Evolutionary conservation across 2,797 vertebrate genomes (phyloP), one percentile per base, ranked within the genome.

Genomic region (Sebastes nivosus): DNA sequence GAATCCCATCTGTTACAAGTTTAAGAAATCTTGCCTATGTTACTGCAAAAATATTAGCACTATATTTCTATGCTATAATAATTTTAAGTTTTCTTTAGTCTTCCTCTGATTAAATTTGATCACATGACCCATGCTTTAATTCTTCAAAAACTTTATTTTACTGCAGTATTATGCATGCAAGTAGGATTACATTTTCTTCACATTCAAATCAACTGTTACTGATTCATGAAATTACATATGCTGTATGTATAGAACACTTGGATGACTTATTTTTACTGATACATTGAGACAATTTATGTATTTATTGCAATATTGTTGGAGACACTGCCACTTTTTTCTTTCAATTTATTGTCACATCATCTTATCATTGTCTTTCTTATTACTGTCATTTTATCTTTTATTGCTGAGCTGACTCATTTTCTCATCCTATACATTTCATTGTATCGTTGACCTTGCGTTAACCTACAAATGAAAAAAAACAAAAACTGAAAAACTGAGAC

Each of bases 1-100:
- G 27, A 80, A 60, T 67, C 20, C 6, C 60, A 61, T 38, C 55
- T 30, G 27, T 60, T 20, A 73, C 46, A 68, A 83, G 13, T 86
- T 82, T 30, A 27, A 64, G 9, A 79, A 69, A 81, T 34, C 11
- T 61, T 55, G 24, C 50, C 50, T 71, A 18, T 0, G 1, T 54
- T 29, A 24, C 34, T 54, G 38, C n/a, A 63, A 6, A 72, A 34
- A 0, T 0, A 46, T 20, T 46, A 18, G 3, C 16, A 20, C 42
- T 46, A 18, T 20, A 46, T 46, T 46, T 46, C 42, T 46, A 46
- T 46, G 8, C 42, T 46, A 46, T 46, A 46, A 18, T 46, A 2
- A 18, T 4, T 46, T 6, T 3, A 46, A 46, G 16, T 24, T 7
- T 80, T 46, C 13, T 79, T 60, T 14, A 27, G 16, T 27, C 24